These are phyloP conservation scores for Donacobius atricapilla DNA, from an alignment of 2,113 vertebrate genomes.

Conservation along the genomic window DNA sequence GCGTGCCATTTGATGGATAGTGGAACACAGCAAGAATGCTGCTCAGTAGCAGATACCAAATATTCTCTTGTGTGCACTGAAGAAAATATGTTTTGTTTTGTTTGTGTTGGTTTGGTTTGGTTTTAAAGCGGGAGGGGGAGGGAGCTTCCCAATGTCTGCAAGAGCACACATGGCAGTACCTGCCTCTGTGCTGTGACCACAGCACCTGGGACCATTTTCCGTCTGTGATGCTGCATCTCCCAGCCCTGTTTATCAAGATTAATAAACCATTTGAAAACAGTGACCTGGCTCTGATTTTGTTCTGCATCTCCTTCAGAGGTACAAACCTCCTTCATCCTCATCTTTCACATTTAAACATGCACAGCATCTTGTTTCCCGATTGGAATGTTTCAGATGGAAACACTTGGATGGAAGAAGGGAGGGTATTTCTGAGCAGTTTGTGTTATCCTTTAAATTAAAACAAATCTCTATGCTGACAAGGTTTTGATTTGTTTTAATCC, in stretches of 20 bases:
- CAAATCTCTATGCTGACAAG: neutral
- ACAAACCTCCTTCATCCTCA: neutral
- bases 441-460: neutral
- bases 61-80: neutral
- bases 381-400: neutral
- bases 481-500: neutral
- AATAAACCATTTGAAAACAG: neutral
- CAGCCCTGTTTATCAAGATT: neutral
- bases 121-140: neutral
- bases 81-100: neutral
- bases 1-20: conserved; percentile 32
- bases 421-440: neutral
- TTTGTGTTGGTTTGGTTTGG: neutral
- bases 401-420: neutral
- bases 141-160: neutral
- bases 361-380: neutral
- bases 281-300: neutral
- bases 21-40: conserved; percentile 39
- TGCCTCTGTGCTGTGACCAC: neutral
- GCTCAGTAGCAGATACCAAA: conserved; percentile 25
- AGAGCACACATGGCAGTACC: neutral
- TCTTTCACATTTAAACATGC: neutral
- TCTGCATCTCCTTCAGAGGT: neutral
- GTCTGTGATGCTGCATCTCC: neutral
- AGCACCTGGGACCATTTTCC: neutral